A percentile compares a stretch with the other conserved stretches of the same genome.
Evolutionary conservation across 2,888 invertebrate species (phyloP).

Genomic region (Pristionchus fissidentatus): DNA sequence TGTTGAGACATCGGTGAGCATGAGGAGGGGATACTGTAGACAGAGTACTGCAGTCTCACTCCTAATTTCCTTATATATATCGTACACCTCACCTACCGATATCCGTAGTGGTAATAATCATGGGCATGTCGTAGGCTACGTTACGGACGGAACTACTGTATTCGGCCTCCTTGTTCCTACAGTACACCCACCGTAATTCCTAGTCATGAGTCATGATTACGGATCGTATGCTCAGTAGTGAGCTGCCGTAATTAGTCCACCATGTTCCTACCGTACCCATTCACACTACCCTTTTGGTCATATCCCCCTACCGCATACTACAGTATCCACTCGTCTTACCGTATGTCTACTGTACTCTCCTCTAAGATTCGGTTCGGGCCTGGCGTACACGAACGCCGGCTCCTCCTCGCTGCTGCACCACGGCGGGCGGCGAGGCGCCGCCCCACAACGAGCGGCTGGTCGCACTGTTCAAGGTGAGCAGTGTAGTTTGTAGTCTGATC

Average conservation of each 20-base stretch:
- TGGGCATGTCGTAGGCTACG: too few relatives aligned
- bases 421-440: constrained; percentile 49
- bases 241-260: neutral
- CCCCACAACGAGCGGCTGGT: constrained; percentile 52
- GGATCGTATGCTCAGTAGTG: too few relatives aligned
- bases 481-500: neutral
- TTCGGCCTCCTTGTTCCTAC: constrained; percentile 81
- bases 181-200: too few relatives aligned
- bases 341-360: constrained; percentile 79
- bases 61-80: too few relatives aligned
- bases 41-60: too few relatives aligned
- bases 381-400: constrained; percentile 66
- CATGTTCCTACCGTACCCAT: neutral
- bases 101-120: too few relatives aligned
- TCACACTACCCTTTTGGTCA: neutral
- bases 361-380: constrained; percentile 59
- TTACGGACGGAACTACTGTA: constrained; percentile 87
- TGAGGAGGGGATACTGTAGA: too few relatives aligned
- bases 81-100: too few relatives aligned
- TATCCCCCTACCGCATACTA: neutral
- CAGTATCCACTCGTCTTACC: constrained; percentile 83
- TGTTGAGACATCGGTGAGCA: constrained; percentile 85
- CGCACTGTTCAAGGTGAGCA: constrained; percentile 53
- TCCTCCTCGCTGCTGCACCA: constrained; percentile 54
- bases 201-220: too few relatives aligned